phyloP scores from a whole-genome alignment of 2,888 invertebrate genomes.

The Ditylenchus weischeri region DNA sequence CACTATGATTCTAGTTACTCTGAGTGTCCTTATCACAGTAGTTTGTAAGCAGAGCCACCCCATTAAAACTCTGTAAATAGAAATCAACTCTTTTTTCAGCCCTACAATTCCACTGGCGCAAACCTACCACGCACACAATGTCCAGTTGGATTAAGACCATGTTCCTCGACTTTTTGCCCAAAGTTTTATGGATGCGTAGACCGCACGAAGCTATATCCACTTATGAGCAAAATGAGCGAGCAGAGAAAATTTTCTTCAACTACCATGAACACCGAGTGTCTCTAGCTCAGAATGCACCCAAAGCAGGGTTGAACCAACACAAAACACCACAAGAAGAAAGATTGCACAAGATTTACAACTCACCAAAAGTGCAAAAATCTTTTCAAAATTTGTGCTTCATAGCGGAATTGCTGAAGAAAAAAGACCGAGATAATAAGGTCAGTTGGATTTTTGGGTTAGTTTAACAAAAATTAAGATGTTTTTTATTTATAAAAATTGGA shows the following conservation, averaged over 20 bases:
- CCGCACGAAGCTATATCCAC: slow-evolving; percentile 64
- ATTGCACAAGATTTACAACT: slow-evolving; percentile 39
- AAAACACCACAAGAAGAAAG: slow-evolving; percentile 28
- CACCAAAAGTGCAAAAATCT: slow-evolving; percentile 67
- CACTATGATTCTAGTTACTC: slow-evolving; percentile 89
- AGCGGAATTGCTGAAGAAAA: slow-evolving; percentile 90
- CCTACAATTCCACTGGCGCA: slow-evolving; percentile 83
- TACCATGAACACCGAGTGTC: slow-evolving; percentile 6
- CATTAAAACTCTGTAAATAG: neutral
- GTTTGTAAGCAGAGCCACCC: slow-evolving; percentile 34
- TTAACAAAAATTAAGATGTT: too few relatives aligned
- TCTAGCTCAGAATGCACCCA: neutral
- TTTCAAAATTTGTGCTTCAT: slow-evolving; percentile 91
- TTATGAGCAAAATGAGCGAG: neutral
- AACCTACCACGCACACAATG: slow-evolving; percentile 88
- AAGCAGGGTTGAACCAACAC: neutral
- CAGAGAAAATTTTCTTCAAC: neutral
- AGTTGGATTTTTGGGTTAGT: neutral
- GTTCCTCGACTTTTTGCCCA: slow-evolving; percentile 85
- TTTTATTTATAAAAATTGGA: too few relatives aligned
- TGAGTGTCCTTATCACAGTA: slow-evolving; percentile 63
- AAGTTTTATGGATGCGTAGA: slow-evolving; percentile 82
- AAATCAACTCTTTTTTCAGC: slow-evolving; percentile 74
- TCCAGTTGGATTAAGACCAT: slow-evolving; percentile 81
- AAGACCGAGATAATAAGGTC: slow-evolving; percentile 68